Percentiles rank a stretch among this genome's conserved stretches.
These are phyloP conservation scores for Netelia inedita DNA, from an alignment of 2,888 invertebrate species.

Conservation along the genomic window DNA sequence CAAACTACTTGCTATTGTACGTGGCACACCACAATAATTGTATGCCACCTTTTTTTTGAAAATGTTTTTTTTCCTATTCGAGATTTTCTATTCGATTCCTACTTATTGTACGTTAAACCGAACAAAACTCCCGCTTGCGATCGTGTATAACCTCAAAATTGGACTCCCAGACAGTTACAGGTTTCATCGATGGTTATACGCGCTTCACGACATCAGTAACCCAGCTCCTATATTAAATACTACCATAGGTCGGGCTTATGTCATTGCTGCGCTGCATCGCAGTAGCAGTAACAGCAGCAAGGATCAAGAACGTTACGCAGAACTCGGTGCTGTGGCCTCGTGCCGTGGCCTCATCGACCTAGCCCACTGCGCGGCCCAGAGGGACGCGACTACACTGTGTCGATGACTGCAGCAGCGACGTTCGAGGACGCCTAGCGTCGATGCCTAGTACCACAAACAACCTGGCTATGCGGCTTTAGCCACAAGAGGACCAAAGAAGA, in stretches of 20 bases:
- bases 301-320: conserved; percentile 82
- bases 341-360: conserved; percentile 82
- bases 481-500: conserved; percentile 57
- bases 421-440: conserved; percentile 67
- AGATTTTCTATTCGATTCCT: too few relatives aligned
- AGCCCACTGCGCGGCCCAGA: conserved; percentile 80
- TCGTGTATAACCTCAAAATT: too few relatives aligned
- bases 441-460: conserved; percentile 52
- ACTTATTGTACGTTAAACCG: too few relatives aligned
- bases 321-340: conserved; percentile 74
- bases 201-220: too few relatives aligned
- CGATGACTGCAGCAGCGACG: conserved; percentile 65
- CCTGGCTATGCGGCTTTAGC: conserved; percentile 39
- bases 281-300: conserved; percentile 57
- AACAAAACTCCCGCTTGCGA: too few relatives aligned
- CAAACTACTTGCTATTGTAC: too few relatives aligned
- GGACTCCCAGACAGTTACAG: too few relatives aligned
- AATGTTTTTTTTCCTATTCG: too few relatives aligned
- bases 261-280: background rate
- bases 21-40: too few relatives aligned
- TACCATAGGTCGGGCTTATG: conserved; percentile 51
- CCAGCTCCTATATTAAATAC: background rate
- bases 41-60: too few relatives aligned
- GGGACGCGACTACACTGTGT: conserved; percentile 54
- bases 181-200: too few relatives aligned